Conservation (phyloP, 1,140 invertebrate genomes). For the Drosophila pruinosa region DNA sequence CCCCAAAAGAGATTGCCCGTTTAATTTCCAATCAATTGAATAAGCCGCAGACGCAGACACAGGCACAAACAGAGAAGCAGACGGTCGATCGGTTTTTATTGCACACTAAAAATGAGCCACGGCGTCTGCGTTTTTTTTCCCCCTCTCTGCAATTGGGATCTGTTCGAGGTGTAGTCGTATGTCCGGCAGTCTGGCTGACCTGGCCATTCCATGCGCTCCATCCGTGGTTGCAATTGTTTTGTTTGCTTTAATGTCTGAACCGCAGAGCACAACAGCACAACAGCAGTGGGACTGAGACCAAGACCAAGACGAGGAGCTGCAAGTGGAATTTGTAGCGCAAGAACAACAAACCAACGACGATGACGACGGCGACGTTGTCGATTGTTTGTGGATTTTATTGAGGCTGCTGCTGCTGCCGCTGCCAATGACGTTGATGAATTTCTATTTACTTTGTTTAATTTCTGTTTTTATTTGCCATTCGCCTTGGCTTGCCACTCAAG, state of each 20-base stretch:
- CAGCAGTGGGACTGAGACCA: background rate
- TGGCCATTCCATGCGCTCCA: conserved; percentile 13
- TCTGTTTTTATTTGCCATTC: conserved; percentile 79
- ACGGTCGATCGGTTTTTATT: conserved; percentile 57
- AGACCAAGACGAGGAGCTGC: conserved; percentile 3
- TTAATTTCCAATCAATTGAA: conserved; percentile 73
- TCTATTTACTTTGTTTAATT: conserved; percentile 81
- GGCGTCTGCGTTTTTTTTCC: conserved; percentile 25
- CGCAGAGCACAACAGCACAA: conserved; percentile 35
- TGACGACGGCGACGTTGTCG: conserved; percentile 27
- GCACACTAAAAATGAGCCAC: conserved; percentile 68
- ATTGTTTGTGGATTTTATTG: conserved; percentile 76
- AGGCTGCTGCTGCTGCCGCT: conserved; percentile 31
- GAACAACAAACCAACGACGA: conserved; percentile 53
- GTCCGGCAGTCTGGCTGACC: conserved; percentile 30
- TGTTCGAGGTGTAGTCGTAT: conserved; percentile 6
- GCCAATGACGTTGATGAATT: conserved; percentile 78
- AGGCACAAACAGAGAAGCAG: background rate
- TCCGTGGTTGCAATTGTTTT: conserved; percentile 65
- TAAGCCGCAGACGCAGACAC: conserved; percentile 25
- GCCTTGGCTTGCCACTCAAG: conserved; percentile 55
- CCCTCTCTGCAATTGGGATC: conserved; percentile 8
- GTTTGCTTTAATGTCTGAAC: conserved; percentile 68
- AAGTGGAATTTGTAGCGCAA: conserved; percentile 53
- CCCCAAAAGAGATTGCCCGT: conserved; percentile 55